Conservation (phyloP, 2,888 invertebrate genomes). For the Cephus rjabovi region DNA sequence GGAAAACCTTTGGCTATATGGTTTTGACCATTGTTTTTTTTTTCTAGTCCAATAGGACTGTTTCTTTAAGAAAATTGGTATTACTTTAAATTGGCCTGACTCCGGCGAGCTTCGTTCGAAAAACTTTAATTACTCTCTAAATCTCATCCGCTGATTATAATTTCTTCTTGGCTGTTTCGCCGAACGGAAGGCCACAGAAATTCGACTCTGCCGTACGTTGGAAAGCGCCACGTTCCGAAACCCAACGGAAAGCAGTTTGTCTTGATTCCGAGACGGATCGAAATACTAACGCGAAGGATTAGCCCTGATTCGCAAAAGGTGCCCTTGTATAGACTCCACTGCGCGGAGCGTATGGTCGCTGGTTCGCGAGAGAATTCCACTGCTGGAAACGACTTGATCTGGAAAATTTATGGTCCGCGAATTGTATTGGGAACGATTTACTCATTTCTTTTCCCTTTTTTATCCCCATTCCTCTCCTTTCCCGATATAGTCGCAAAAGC, state of each 20-base stretch:
- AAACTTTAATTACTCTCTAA: slow-evolving; percentile 39
- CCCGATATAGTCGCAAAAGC: not conserved
- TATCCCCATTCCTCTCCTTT: not conserved
- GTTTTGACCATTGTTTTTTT: no score
- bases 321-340: not conserved
- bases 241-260: not conserved
- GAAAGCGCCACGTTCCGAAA: not conserved
- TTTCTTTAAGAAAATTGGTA: not conserved
- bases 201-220: not conserved
- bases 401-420: not conserved
- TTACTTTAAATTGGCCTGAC: slow-evolving; percentile 17
- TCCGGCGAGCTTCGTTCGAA: slow-evolving; percentile 21
- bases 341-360: not conserved
- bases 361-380: not conserved
- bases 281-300: not conserved
- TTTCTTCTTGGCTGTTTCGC: slow-evolving; percentile 22
- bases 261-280: not conserved
- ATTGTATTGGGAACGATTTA: not conserved
- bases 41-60: not conserved
- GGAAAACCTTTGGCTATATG: not conserved
- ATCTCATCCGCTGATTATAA: slow-evolving; percentile 34
- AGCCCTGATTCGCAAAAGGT: not conserved
- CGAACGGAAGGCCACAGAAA: not conserved
- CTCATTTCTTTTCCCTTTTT: not conserved
- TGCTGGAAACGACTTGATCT: not conserved